These are phyloP conservation scores for Sebastes reedi DNA, from an alignment of 2,797 vertebrate species.

Conservation along the genomic window DNA sequence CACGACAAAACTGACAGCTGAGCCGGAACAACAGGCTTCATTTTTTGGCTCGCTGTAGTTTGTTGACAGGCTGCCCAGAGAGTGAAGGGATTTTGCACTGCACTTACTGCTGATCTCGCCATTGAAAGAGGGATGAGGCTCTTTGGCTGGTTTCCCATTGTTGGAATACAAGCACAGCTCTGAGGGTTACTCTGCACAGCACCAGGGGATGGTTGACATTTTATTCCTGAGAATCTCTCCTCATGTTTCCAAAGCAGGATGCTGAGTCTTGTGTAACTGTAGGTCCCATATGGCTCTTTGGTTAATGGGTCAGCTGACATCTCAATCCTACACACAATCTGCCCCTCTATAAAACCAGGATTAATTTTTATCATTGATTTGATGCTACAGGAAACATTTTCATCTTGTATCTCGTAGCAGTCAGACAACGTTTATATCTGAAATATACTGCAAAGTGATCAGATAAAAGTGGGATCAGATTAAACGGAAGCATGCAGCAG, in stretches of 20 bases:
- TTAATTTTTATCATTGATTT: slow-evolving; percentile 29
- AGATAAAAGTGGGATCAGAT: background rate
- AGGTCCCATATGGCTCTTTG: slow-evolving; percentile 38
- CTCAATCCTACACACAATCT: slow-evolving; percentile 49
- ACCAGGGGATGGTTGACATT: background rate
- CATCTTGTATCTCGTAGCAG: background rate
- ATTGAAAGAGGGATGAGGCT: slow-evolving; percentile 30
- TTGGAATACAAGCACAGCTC: slow-evolving; percentile 17
- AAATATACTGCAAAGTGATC: background rate
- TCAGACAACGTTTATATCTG: background rate
- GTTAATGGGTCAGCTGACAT: slow-evolving; percentile 50
- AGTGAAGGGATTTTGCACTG: slow-evolving; percentile 50
- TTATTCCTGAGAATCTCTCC: background rate
- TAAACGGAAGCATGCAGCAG: background rate
- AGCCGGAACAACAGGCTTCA: slow-evolving; percentile 62
- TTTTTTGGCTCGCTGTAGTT: slow-evolving; percentile 49
- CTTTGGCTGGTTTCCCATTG: slow-evolving; percentile 29
- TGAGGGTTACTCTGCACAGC: background rate
- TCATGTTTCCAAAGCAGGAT: slow-evolving; percentile 4
- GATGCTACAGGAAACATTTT: background rate
- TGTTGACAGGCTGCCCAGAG: slow-evolving; percentile 59
- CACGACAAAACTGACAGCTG: slow-evolving; percentile 60
- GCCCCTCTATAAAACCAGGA: slow-evolving; percentile 29
- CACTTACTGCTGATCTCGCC: slow-evolving; percentile 41
- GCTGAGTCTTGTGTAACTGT: slow-evolving; percentile 34